phyloP scores from a whole-genome alignment of 1,140 invertebrate species.

The Drosophila eugracilis region DNA sequence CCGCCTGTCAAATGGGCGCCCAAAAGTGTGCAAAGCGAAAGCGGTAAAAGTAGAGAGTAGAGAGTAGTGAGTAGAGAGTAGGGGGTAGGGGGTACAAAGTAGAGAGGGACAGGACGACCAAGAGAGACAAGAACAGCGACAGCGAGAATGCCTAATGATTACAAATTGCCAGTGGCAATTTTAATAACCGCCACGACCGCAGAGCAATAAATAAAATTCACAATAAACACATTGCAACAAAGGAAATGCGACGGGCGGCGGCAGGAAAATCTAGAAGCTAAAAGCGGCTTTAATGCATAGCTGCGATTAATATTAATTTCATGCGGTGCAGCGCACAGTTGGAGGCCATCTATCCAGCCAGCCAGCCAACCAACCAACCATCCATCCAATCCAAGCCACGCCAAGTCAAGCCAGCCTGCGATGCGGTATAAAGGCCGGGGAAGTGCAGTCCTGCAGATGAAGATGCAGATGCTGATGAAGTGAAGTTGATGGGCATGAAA shows the following conservation, averaged over 20 bases:
- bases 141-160: constrained; percentile 65
- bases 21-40: constrained; percentile 45
- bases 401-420: neutral
- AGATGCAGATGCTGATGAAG: constrained; percentile 40
- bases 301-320: constrained; percentile 81
- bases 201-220: constrained; percentile 77
- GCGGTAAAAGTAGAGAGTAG: neutral
- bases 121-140: too few species aligned
- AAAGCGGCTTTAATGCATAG: constrained; percentile 81
- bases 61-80: neutral
- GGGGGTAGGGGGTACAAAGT: neutral
- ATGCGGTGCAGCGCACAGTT: constrained; percentile 72
- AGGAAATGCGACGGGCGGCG: constrained; percentile 41
- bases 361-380: too few species aligned
- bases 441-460: constrained; percentile 43
- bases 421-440: constrained; percentile 1
- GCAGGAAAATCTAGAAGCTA: constrained; percentile 68
- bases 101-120: too few species aligned
- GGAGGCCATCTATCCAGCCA: constrained; percentile 55
- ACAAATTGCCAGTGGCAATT: constrained; percentile 76
- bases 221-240: constrained; percentile 69
- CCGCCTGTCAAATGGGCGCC: constrained; percentile 38
- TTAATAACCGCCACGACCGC: constrained; percentile 75
- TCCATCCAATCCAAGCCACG: constrained; percentile 9
- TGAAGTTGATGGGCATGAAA: constrained; percentile 40